Base-by-base conservation (phyloP, 2,113 vertebrate genomes). In the Periophthalmus modestus region DNA sequence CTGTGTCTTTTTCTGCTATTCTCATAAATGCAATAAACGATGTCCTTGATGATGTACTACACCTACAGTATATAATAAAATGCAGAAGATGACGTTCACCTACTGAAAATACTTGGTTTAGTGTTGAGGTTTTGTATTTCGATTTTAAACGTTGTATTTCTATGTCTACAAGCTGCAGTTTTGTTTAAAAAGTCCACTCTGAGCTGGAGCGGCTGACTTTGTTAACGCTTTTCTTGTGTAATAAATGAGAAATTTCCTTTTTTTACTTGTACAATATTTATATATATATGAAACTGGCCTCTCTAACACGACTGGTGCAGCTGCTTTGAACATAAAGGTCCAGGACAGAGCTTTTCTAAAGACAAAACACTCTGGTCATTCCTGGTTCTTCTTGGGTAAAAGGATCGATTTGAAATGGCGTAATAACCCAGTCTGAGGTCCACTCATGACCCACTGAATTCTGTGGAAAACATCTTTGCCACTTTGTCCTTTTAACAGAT, bases 201-300 rank as follows among this genome's bases (percentile, higher is more conserved):
- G 0, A 71, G 50, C 34, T 77, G 9, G 24, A 34, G 39, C 48
- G 34, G 57, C 47, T 55, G 69, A 54, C 39, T 48, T 57, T 52
- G 68, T 62, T 34, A 59, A 83, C 58, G 71, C n/a, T 83, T 54
- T 46, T 69, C 18, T 63, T 65, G 62, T 48, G 7, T 66, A 66
- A 87, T 89, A 89, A 89, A 89, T 36, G 18, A 61, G 71, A 63
- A 57, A 65, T 79, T 79, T 73, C 36, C 59, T 62, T 34, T 62
- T 19, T n/a, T 39, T 24, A 59, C 28, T 23, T 59, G 57, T 14
- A 13, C 23, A 13, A 13, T 23, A 13, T 24, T 23, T 58, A 55
- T n/a, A 16, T 19, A 9, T 19, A 9, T n/a, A 55, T 55, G 23
- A 58, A 24, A 24, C 3, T 24, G 12, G 55, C 21, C 12, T 21